Percentiles rank a stretch among this genome's conserved stretches.
These are phyloP conservation scores for Pimpla rufipes DNA, from an alignment of 2,888 invertebrate genomes.

Conservation along the genomic window DNA sequence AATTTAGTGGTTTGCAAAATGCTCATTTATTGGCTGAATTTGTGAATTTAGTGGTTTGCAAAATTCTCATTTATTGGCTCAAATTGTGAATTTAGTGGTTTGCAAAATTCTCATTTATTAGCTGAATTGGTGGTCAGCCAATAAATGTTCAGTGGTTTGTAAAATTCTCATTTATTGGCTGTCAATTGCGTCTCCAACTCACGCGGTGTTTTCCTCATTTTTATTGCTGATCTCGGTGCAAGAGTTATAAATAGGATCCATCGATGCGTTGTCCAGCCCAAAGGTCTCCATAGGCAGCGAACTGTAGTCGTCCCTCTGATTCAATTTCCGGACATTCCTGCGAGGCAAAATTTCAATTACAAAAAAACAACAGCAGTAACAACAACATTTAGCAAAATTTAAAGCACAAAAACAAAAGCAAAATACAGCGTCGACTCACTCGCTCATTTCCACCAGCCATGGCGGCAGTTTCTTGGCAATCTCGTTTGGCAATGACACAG, in stretches of 20 bases:
- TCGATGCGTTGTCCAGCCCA: conserved; percentile 32
- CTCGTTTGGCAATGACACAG: conserved; percentile 54
- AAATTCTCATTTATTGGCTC: neutral
- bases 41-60: too few species aligned
- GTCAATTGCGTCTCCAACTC: conserved; percentile 16
- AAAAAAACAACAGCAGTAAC: conserved; percentile 21
- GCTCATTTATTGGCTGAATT: too few species aligned
- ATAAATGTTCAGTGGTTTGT: neutral
- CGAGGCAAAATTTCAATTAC: conserved; percentile 26
- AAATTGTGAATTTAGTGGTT: too few species aligned
- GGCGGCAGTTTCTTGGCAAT: conserved; percentile 73
- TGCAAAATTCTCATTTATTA: too few species aligned
- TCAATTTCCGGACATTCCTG: conserved; percentile 73
- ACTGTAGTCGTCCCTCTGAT: conserved; percentile 68
- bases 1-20: neutral
- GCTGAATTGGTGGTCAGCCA: too few species aligned
- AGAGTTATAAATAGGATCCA: conserved; percentile 40
- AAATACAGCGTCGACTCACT: conserved; percentile 69
- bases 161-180: too few species aligned
- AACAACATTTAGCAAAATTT: neutral
- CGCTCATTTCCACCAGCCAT: conserved; percentile 78
- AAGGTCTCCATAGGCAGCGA: conserved; percentile 58
- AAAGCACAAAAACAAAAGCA: neutral
- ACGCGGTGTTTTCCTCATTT: conserved; percentile 45
- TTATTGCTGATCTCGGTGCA: conserved; percentile 60